These are phyloP conservation scores for Drosophila limbata DNA, from an alignment of 2,888 invertebrate genomes.

Conservation along the genomic window DNA sequence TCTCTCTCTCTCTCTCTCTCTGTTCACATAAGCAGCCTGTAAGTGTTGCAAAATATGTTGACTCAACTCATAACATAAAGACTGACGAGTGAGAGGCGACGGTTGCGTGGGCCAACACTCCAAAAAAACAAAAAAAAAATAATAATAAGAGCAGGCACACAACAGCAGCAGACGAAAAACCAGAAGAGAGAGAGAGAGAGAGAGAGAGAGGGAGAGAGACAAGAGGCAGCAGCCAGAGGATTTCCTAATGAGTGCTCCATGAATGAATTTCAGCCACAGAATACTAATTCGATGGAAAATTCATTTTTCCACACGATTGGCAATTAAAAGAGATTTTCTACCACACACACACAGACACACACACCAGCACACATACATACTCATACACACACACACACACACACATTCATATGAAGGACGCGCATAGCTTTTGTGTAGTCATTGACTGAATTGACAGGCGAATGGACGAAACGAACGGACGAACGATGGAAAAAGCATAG, in stretches of 20 bases:
- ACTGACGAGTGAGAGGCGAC: slow-evolving; percentile 25
- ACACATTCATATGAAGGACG: slow-evolving; percentile 46
- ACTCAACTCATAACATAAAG: slow-evolving; percentile 81
- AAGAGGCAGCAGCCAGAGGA: slow-evolving; percentile 59
- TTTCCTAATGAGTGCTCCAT: slow-evolving; percentile 84
- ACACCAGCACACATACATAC: slow-evolving; percentile 10
- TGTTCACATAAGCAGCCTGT: slow-evolving; percentile 69
- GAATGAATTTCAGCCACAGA: slow-evolving; percentile 84
- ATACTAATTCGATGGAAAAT: slow-evolving; percentile 85
- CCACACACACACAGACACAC: slow-evolving; percentile 58
- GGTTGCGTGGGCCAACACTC: slow-evolving; percentile 46
- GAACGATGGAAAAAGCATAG: slow-evolving; percentile 1
- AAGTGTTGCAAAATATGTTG: slow-evolving; percentile 83
- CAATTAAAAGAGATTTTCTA: slow-evolving; percentile 84
- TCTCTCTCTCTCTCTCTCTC: neutral
- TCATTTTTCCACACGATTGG: slow-evolving; percentile 85
- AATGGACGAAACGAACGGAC: slow-evolving; percentile 23
- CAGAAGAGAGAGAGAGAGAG: neutral
- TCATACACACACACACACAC: slow-evolving; percentile 29
- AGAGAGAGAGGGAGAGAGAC: neutral
- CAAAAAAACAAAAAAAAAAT: slow-evolving; percentile 24
- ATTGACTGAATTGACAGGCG: slow-evolving; percentile 78
- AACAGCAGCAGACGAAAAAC: slow-evolving; percentile 12
- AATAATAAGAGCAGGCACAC: slow-evolving; percentile 18
- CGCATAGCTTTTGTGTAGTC: slow-evolving; percentile 72